Percentiles rank a stretch among this genome's conserved stretches.
These are phyloP conservation scores for Meteorus colon DNA, from an alignment of 2,888 invertebrate genomes.

Conservation along the genomic window DNA sequence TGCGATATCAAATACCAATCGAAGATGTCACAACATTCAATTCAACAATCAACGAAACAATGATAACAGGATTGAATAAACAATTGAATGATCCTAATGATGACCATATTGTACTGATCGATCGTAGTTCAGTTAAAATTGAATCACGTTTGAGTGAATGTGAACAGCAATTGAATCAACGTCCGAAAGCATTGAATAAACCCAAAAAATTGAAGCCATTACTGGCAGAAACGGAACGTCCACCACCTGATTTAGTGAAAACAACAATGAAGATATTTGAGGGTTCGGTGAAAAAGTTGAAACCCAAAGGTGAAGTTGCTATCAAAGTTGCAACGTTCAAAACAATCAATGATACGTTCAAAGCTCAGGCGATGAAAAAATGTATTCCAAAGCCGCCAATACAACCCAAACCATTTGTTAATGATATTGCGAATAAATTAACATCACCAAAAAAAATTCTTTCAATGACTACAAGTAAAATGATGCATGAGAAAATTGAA, in stretches of 20 bases:
- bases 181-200: slow-evolving; percentile 74
- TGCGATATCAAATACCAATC: slow-evolving; percentile 77
- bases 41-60: background rate
- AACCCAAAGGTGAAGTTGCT: slow-evolving; percentile 76
- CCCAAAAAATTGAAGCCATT: slow-evolving; percentile 79
- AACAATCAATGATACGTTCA: slow-evolving; percentile 78
- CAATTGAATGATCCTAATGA: slow-evolving; percentile 71
- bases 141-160: slow-evolving; percentile 67
- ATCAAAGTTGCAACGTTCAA: slow-evolving; percentile 80
- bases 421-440: slow-evolving; percentile 66
- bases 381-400: slow-evolving; percentile 74
- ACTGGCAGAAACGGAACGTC: slow-evolving; percentile 85
- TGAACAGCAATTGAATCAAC: slow-evolving; percentile 54
- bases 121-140: slow-evolving; percentile 67
- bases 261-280: slow-evolving; percentile 91
- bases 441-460: slow-evolving; percentile 68
- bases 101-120: slow-evolving; percentile 74
- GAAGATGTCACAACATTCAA: slow-evolving; percentile 39
- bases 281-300: slow-evolving; percentile 72
- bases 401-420: slow-evolving; percentile 74
- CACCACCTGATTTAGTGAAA: slow-evolving; percentile 92
- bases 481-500: slow-evolving; percentile 62
- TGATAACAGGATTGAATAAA: background rate
- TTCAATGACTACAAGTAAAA: slow-evolving; percentile 53
- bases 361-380: slow-evolving; percentile 71